Conservation (phyloP, 2,113 vertebrate genomes). For the Oxygymnocypris stewartii region DNA sequence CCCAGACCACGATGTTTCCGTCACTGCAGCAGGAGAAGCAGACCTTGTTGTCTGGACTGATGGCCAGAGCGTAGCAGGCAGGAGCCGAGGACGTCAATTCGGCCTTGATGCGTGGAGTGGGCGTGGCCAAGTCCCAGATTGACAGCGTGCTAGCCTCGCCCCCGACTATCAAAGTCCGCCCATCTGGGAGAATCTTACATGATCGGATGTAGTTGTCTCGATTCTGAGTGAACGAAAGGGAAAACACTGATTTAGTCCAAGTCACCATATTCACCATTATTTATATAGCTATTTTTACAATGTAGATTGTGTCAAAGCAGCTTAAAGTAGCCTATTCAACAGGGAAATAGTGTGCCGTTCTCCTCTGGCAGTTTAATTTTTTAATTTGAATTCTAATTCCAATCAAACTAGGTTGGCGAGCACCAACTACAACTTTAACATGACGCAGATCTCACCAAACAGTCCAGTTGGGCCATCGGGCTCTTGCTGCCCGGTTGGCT, state of each 20-base stretch:
- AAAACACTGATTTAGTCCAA: no score
- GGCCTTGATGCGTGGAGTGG: constrained; percentile 97
- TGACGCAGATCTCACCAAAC: constrained; percentile 74
- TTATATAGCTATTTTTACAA: no score
- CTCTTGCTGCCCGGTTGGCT: constrained; percentile 95
- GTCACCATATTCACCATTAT: no score
- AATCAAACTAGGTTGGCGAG: background rate
- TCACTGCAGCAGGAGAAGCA: constrained; percentile 99
- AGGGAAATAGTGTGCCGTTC: no score
- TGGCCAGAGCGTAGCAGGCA: constrained; percentile 96
- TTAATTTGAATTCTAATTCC: no score
- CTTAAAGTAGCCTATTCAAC: no score
- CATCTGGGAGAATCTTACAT: constrained; percentile 94
- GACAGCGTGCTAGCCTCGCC: constrained; percentile 98
- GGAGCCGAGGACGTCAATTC: constrained; percentile 97
- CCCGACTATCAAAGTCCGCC: constrained; percentile 93
- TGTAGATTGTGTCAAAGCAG: constrained; percentile 25
- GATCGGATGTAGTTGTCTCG: constrained; percentile 99
- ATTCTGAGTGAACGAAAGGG: constrained; percentile 77
- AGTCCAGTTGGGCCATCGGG: constrained; percentile 94
- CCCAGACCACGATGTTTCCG: constrained; percentile 98
- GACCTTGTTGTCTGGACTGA: constrained; percentile 99
- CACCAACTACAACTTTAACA: background rate
- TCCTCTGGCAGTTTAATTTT: no score
- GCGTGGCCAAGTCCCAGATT: constrained; percentile 98